Evolutionary conservation across 23 tunicate genomes (phyloP).

Genomic region (Trididemnum miniatum): DNA sequence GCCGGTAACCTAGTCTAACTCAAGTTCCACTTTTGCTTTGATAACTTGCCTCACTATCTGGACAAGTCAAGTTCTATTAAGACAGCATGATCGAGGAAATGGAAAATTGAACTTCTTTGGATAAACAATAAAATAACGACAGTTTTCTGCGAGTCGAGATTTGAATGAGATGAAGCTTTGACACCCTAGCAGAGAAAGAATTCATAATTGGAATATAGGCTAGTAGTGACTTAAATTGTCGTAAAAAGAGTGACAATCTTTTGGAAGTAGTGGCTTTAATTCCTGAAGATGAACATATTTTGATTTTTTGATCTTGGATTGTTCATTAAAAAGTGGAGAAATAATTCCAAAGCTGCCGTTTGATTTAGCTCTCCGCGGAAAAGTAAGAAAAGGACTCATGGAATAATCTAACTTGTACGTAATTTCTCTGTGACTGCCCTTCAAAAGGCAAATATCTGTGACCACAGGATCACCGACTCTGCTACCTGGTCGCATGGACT

Average conservation of each 20-base stretch:
- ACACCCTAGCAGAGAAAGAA: no score
- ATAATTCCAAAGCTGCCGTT: not conserved
- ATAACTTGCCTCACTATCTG: no score
- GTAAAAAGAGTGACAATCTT: not conserved
- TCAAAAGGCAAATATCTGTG: not conserved
- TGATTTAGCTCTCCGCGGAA: not conserved
- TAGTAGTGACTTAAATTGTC: no score
- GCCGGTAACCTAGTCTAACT: no score
- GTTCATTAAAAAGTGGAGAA: not conserved
- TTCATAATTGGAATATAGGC: no score
- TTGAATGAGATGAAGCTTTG: no score
- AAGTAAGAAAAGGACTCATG: not conserved
- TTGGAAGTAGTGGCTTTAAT: not conserved
- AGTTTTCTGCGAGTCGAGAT: no score
- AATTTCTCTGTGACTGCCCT: not conserved
- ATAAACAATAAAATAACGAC: no score
- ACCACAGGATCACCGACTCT: not conserved
- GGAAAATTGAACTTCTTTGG: no score
- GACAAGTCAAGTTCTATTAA: no score
- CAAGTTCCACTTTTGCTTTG: no score
- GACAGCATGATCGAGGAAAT: no score
- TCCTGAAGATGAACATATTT: not conserved
- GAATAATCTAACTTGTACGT: not conserved
- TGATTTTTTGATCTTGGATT: not conserved
- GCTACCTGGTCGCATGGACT: not conserved